phyloP scores from a whole-genome alignment of 1,140 invertebrate species.

The Pseudobourletiella spinata region DNA sequence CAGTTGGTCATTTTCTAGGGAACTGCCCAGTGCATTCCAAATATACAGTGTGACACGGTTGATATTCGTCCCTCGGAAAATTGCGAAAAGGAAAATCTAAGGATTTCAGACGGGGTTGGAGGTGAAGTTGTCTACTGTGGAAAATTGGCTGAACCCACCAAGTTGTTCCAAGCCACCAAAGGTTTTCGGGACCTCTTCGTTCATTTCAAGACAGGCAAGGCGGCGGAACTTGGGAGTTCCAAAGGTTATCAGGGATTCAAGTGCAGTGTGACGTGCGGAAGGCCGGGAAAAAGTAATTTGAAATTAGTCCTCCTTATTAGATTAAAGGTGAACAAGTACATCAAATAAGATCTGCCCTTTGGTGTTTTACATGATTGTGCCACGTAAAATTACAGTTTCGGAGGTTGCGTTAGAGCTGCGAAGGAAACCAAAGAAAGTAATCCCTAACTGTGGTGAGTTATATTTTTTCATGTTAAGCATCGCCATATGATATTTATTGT shows the following conservation, averaged over 20 bases:
- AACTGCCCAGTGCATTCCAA: background rate
- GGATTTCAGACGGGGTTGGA: background rate
- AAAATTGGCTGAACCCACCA: background rate
- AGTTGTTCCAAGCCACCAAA: background rate
- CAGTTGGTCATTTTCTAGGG: conserved; percentile 2
- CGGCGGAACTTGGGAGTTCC: background rate
- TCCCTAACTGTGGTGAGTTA: too few species aligned
- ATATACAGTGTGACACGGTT: background rate
- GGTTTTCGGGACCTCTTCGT: background rate
- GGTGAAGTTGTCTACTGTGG: background rate
- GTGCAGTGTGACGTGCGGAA: background rate
- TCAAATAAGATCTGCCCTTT: too few species aligned
- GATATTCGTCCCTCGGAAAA: background rate
- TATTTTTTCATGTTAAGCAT: background rate
- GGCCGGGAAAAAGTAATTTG: background rate
- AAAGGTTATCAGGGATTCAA: background rate
- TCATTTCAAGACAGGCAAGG: background rate
- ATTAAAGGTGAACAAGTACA: too few species aligned
- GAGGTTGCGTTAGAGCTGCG: too few species aligned
- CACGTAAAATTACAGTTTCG: too few species aligned
- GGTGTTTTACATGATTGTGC: too few species aligned
- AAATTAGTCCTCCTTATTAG: background rate
- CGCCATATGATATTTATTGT: too few species aligned
- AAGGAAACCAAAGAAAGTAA: too few species aligned
- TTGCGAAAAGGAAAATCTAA: background rate